Evolutionary conservation across 1,140 invertebrate species (phyloP).

Genomic region (Elymnias hypermnestra): DNA sequence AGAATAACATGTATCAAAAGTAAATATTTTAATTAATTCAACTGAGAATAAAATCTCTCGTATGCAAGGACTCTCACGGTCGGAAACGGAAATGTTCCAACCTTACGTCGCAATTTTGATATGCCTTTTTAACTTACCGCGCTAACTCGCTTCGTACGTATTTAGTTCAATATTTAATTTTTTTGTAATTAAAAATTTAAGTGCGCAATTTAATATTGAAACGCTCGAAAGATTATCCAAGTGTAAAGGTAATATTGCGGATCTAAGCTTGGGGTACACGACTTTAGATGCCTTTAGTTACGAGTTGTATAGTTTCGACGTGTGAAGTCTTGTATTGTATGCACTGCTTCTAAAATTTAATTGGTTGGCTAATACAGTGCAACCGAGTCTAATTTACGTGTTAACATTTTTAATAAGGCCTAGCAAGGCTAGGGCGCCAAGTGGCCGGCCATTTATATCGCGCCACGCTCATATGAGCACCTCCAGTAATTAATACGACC

Average conservation of each 20-base stretch:
- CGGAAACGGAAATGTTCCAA: slow-evolving; percentile 64
- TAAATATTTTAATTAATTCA: slow-evolving; percentile 53
- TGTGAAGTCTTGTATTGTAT: slow-evolving; percentile 53
- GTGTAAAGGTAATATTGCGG: slow-evolving; percentile 43
- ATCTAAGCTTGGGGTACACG: slow-evolving; percentile 29
- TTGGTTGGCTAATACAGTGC: slow-evolving; percentile 68
- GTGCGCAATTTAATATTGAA: slow-evolving; percentile 56
- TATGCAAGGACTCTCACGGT: slow-evolving; percentile 62
- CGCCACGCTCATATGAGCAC: slow-evolving; percentile 57
- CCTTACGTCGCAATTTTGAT: slow-evolving; percentile 72
- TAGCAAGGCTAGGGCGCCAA: slow-evolving; percentile 62
- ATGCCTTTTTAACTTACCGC: slow-evolving; percentile 69
- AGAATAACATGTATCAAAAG: slow-evolving; percentile 37
- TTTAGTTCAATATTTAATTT: slow-evolving; percentile 63
- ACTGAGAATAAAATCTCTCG: slow-evolving; percentile 63
- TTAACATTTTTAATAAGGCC: slow-evolving; percentile 75
- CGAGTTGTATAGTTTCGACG: slow-evolving; percentile 17
- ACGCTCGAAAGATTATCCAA: slow-evolving; percentile 48
- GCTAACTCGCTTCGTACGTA: slow-evolving; percentile 53
- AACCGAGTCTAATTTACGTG: slow-evolving; percentile 70
- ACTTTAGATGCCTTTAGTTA: slow-evolving; percentile 4
- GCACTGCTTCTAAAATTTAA: slow-evolving; percentile 63
- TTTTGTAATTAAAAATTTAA: slow-evolving; percentile 64
- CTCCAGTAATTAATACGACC: slow-evolving; percentile 71
- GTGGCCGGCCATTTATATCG: slow-evolving; percentile 69